These are phyloP conservation scores for Eupsittula cactorum DNA, from an alignment of 2,113 vertebrate genomes.

Conservation along the genomic window DNA sequence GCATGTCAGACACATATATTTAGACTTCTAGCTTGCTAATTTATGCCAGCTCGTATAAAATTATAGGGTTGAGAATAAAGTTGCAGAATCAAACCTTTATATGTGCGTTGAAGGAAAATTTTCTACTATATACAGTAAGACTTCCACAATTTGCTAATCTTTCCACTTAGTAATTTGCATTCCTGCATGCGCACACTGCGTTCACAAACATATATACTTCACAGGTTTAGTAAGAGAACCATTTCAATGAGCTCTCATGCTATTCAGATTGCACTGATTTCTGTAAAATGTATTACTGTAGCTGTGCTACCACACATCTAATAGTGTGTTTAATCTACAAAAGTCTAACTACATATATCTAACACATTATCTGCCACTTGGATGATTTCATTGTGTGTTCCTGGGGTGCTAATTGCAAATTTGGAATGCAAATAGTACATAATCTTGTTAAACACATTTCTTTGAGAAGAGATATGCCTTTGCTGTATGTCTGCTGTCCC, in stretches of 20 bases:
- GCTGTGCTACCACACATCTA: not conserved
- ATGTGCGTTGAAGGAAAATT: constrained; percentile 7
- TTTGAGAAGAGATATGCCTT: not conserved
- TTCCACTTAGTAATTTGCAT: constrained; percentile 18
- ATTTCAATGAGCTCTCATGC: not conserved
- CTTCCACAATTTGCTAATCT: constrained; percentile 35
- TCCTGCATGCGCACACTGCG: not conserved
- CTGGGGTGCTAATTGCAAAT: constrained; percentile 53
- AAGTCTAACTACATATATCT: constrained; percentile 21
- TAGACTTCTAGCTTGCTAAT: constrained; percentile 59
- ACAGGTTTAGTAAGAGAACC: not conserved
- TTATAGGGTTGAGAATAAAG: constrained; percentile 53
- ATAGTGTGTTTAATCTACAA: not conserved
- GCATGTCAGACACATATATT: constrained; percentile 57
- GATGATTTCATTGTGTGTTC: constrained; percentile 36
- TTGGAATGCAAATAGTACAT: constrained; percentile 31
- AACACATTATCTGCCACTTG: constrained; percentile 20
- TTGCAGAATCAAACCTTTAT: constrained; percentile 61
- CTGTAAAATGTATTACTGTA: not conserved
- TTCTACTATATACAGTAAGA: not conserved
- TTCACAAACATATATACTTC: constrained; percentile 1
- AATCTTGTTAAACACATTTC: constrained; percentile 53
- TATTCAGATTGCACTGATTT: not conserved
- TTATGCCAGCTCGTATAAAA: constrained; percentile 70
- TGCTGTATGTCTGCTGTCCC: not conserved